Conservation (phyloP, 2,888 invertebrate species). For the Aradus depressus region DNA sequence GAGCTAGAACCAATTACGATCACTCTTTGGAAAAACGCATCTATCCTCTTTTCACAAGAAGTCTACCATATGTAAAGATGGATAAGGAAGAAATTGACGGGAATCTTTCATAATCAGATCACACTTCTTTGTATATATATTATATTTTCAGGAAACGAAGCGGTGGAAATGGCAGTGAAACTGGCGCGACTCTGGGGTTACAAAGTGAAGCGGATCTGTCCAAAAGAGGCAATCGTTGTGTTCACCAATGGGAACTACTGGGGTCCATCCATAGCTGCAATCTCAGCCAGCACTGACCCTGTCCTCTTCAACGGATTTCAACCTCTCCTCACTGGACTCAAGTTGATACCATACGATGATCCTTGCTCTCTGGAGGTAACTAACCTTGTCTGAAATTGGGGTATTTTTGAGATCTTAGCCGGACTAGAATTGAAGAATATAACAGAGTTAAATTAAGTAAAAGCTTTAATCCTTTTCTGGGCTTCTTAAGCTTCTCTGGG, state of each 20-base stretch:
- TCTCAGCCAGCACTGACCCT: constrained; percentile 83
- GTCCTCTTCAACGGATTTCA: constrained; percentile 71
- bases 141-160: constrained; percentile 59
- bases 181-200: constrained; percentile 91
- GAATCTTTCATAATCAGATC: not conserved
- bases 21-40: too few relatives aligned
- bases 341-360: constrained; percentile 75
- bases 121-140: not conserved
- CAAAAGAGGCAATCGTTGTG: constrained; percentile 73
- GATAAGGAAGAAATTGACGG: not conserved
- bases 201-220: constrained; percentile 68
- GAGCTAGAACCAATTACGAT: too few relatives aligned
- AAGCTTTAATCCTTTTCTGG: too few relatives aligned
- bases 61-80: too few relatives aligned
- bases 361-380: constrained; percentile 62
- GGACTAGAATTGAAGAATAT: not conserved
- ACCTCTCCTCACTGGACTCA: constrained; percentile 86
- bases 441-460: not conserved
- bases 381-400: not conserved
- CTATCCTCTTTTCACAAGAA: not conserved
- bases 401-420: not conserved
- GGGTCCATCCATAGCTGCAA: constrained; percentile 83
- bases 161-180: constrained; percentile 87
- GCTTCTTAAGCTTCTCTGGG: too few relatives aligned
- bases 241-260: constrained; percentile 92